phyloP scores from a whole-genome alignment of 2,113 vertebrate genomes.

The Phyllostomus discolor region DNA sequence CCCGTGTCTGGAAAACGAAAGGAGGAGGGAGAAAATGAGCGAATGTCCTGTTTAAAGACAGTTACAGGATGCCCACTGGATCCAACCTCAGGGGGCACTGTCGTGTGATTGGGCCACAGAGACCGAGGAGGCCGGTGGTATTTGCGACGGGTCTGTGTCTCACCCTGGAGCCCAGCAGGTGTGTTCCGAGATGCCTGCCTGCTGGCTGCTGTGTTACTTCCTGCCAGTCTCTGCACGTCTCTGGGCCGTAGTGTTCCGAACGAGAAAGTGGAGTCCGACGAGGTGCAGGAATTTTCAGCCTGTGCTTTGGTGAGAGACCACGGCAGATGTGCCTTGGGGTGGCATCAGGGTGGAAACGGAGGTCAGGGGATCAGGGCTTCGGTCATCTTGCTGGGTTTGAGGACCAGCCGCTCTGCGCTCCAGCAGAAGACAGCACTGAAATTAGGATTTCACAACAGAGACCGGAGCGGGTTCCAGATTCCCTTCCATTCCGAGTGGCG shows the following conservation, averaged over 20 bases:
- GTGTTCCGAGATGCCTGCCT: background rate
- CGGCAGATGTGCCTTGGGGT: rapidly evolving
- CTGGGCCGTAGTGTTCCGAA: background rate
- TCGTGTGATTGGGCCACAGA: background rate
- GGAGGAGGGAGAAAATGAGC: background rate
- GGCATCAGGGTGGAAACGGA: rapidly evolving
- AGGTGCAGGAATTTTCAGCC: background rate
- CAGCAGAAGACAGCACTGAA: background rate
- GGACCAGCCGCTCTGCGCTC: background rate
- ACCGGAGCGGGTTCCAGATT: background rate
- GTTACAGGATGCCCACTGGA: background rate
- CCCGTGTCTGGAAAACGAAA: background rate
- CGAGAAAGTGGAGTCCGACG: background rate
- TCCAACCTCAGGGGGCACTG: rapidly evolving
- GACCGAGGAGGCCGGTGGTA: background rate
- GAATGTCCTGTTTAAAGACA: background rate
- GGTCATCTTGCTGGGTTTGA: background rate
- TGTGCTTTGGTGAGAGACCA: background rate
- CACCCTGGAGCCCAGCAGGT: too few species aligned
- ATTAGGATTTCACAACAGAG: background rate
- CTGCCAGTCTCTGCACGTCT: background rate
- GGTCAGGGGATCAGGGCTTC: background rate
- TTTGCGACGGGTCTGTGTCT: background rate
- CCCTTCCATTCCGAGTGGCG: background rate
- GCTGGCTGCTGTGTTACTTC: background rate